phyloP scores from a whole-genome alignment of 2,888 invertebrate genomes.

The Spisula solida region DNA sequence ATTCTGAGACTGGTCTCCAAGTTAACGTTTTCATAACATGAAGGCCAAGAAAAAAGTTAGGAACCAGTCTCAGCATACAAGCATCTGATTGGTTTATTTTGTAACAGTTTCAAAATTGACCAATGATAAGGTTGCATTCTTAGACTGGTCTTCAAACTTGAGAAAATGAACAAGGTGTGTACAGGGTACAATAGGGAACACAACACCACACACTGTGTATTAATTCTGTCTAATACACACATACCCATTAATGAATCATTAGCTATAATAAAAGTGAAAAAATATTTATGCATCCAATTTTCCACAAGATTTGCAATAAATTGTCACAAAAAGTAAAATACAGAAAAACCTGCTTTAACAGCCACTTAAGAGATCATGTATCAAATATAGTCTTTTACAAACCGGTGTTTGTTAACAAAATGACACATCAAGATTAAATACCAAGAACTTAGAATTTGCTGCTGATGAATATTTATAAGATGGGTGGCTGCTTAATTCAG shows the following conservation, averaged over 20 bases:
- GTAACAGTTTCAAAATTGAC: no score
- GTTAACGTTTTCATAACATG: no score
- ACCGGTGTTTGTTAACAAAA: not conserved
- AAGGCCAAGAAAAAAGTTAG: no score
- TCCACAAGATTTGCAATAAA: not conserved
- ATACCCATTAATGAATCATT: slow-evolving; percentile 49
- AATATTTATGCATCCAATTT: slow-evolving; percentile 2
- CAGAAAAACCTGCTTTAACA: no score
- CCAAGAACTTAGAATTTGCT: no score
- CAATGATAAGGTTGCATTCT: not conserved
- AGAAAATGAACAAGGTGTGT: not conserved
- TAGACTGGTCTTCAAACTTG: not conserved
- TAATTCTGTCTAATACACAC: slow-evolving; percentile 21
- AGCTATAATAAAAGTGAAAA: slow-evolving; percentile 41
- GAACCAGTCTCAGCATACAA: no score
- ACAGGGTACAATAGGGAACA: slow-evolving; percentile 9
- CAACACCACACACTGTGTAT: slow-evolving; percentile 45
- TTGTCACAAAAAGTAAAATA: no score
- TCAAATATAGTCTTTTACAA: not conserved
- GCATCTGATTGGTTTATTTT: no score
- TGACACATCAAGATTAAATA: no score
- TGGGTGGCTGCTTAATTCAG: no score
- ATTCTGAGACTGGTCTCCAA: not conserved
- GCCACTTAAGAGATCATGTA: no score
- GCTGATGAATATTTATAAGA: no score